Evolutionary conservation across 2,888 invertebrate genomes (phyloP).

Genomic region (Odontomyia ornata): DNA sequence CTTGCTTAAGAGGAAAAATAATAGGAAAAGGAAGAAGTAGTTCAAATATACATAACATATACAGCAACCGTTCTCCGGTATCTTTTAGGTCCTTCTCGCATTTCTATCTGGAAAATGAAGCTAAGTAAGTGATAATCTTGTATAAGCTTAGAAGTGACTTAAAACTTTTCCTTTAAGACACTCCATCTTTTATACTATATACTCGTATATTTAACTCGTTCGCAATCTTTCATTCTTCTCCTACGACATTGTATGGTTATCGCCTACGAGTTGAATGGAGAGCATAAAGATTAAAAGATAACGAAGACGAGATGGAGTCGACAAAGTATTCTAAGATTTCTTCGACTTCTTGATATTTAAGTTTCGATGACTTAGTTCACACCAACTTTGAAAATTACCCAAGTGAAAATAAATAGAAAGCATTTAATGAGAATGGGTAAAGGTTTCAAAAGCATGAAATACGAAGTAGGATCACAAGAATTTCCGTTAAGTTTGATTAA

Average conservation of each 20-base stretch:
- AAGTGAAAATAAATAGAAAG: no score
- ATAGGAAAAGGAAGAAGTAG: not conserved
- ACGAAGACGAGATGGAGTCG: not conserved
- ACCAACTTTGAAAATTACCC: not conserved
- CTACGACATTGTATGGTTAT: not conserved
- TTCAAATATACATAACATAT: not conserved
- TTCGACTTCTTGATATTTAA: not conserved
- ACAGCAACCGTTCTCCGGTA: not conserved
- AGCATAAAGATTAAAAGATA: not conserved
- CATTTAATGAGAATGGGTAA: no score
- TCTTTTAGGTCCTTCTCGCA: not conserved
- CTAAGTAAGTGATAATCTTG: not conserved
- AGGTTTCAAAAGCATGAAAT: no score
- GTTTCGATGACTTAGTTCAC: not conserved
- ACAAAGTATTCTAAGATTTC: not conserved
- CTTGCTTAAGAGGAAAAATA: not conserved
- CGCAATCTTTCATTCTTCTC: not conserved
- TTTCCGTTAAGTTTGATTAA: no score
- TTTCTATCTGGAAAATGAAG: not conserved
- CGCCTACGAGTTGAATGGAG: not conserved
- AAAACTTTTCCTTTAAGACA: not conserved
- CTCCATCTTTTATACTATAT: no score
- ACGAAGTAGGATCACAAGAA: no score
- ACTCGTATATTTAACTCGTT: not conserved
- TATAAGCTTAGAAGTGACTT: not conserved